Base-by-base conservation (phyloP, 2,797 vertebrate species). In the Falco columbarius region DNA sequence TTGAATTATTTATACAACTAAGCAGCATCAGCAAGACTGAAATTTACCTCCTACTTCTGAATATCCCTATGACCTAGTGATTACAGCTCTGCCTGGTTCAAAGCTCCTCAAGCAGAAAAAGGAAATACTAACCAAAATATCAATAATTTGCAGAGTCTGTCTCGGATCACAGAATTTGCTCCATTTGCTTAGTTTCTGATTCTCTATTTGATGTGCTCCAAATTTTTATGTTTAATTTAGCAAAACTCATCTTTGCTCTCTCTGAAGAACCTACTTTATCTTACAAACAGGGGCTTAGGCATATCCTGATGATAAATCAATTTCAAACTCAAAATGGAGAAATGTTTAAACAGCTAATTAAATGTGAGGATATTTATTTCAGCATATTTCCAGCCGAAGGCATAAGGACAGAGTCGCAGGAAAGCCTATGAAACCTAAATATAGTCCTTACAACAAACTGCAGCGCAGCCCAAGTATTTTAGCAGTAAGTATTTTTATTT, bases 311-410 rank as follows among this genome's bases (percentile, higher is more conserved):
- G 77, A 87, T 68, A 97, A 94, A 91, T 90, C 51, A 84, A 2
- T 87, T 94, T 95, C 51, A 92, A 93, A 86, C 79, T 77, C 74
- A 81, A 87, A 96, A 70, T 26, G 3, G 2, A 90, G 62, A 90
- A 70, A 67, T 88, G 86, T 96, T 93, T 84, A 91, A 93, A 92
- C 88, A 90, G 75, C 94, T 98, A 97, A 98, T 75, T 82, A 82
- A 91, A 94, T 84, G 74, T 88, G 84, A 86, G 86, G 52, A 83
- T 95, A 89, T 94, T 93, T 93, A 72, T 97, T 98, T 81, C 98
- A 99, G 99, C 99, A 99, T 97, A 99, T 99, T 98, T 99, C 99
- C 98, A 99, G 99, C 97, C 98, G 99, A 98, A 99, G 99, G 98
- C 99, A 99, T 97, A 99, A 99, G 98, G 99, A 99, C 98, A 98